Conservation (phyloP, 2,797 vertebrate genomes). For the Mionectes olivaceus region DNA sequence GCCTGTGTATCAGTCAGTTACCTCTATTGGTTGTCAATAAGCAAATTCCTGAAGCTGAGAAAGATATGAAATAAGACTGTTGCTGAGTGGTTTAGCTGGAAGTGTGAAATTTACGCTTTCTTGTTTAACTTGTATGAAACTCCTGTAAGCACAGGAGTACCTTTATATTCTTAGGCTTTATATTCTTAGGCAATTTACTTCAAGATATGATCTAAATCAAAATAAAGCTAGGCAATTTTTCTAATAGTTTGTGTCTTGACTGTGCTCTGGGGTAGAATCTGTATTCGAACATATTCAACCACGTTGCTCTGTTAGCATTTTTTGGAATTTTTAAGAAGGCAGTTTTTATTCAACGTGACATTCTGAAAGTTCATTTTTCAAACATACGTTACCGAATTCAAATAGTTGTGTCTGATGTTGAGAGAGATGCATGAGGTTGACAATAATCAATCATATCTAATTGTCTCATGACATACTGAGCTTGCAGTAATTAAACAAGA, state of each 20-base stretch:
- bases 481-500: constrained; percentile 68
- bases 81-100: neutral
- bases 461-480: constrained; percentile 56
- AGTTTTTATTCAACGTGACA: neutral
- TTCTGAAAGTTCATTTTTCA: constrained; percentile 19
- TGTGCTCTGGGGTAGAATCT: neutral
- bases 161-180: neutral
- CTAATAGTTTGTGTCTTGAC: neutral
- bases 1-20: neutral
- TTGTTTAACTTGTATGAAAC: neutral
- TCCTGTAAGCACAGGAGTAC: neutral
- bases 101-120: neutral
- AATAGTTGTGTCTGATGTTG: constrained; percentile 49
- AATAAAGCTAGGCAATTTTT: neutral
- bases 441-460: constrained; percentile 71
- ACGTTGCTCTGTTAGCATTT: neutral
- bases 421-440: constrained; percentile 43
- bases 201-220: neutral
- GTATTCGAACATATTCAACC: neutral
- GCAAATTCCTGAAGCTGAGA: neutral
- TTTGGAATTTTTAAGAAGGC: neutral
- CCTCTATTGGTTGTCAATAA: neutral
- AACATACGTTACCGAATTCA: neutral
- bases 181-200: neutral
- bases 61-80: neutral